Evolutionary conservation across 1,140 invertebrate genomes (phyloP).

Genomic region (Pogonomyrmex barbatus): DNA sequence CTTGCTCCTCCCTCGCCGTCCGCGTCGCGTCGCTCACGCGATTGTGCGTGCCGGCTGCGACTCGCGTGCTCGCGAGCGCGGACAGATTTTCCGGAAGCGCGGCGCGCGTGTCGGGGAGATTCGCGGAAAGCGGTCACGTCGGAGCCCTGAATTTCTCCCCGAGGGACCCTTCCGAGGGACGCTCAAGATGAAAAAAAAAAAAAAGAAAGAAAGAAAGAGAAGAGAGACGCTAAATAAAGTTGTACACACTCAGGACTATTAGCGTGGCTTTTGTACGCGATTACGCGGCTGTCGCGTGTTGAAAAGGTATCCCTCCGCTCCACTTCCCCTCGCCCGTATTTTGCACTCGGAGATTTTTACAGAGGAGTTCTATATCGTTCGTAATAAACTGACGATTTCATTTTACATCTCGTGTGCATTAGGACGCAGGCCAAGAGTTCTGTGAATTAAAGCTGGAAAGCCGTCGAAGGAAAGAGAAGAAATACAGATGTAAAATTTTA

Average conservation of each 20-base stretch:
- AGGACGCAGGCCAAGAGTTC: not conserved
- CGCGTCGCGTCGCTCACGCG: not conserved
- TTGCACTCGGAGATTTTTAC: not conserved
- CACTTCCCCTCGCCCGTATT: not conserved
- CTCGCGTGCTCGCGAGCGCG: not conserved
- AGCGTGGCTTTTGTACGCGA: not conserved
- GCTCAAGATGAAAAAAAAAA: not conserved
- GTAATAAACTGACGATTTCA: not conserved
- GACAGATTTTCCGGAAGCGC: not conserved
- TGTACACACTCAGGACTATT: not conserved
- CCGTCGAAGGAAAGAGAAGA: not conserved
- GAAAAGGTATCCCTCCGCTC: not conserved
- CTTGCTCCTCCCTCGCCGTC: too few relatives aligned
- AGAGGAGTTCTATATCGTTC: not conserved
- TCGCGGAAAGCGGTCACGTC: not conserved
- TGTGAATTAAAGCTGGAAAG: not conserved
- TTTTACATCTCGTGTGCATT: not conserved
- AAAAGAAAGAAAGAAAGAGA: not conserved
- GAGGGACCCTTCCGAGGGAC: not conserved
- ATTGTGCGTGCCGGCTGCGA: not conserved
- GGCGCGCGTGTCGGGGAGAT: not conserved
- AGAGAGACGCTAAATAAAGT: not conserved
- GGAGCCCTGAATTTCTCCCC: constrained; percentile 7
- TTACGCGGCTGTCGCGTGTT: not conserved
- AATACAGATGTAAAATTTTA: not conserved